phyloP scores from a whole-genome alignment of 2,888 invertebrate genomes.

The Acrobasis consociella region DNA sequence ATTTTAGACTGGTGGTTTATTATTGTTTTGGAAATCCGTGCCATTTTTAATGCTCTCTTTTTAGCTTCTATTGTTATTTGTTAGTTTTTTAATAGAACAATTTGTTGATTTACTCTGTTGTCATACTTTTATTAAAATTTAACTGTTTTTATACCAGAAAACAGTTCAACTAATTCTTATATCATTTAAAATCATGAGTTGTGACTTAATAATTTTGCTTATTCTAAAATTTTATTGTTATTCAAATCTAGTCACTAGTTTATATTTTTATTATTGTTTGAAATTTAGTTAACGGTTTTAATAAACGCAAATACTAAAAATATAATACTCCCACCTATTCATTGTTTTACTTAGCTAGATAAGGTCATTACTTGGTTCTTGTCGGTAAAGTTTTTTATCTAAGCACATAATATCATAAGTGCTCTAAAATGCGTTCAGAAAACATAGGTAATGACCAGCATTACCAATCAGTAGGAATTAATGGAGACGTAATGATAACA shows the following conservation, averaged over 20 bases:
- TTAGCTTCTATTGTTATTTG: conserved; percentile 3
- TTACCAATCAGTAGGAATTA: too few species aligned
- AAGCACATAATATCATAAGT: too few species aligned
- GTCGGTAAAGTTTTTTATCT: too few species aligned
- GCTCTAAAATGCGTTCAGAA: too few species aligned
- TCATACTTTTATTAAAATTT: neutral
- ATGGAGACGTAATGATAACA: too few species aligned
- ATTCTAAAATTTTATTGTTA: neutral
- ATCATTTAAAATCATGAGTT: neutral
- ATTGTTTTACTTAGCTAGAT: conserved; percentile 1
- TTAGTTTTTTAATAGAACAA: neutral
- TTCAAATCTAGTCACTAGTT: conserved; percentile 31
- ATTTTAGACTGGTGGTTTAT: neutral
- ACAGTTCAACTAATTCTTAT: too few species aligned
- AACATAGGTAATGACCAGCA: too few species aligned
- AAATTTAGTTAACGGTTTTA: neutral
- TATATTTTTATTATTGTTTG: neutral
- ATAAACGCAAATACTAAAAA: neutral
- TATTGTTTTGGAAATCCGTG: conserved; percentile 8
- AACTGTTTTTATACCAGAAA: too few species aligned
- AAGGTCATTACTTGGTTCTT: too few species aligned
- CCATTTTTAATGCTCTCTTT: conserved; percentile 16
- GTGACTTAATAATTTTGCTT: neutral
- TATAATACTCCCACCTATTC: neutral
- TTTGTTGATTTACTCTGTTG: conserved; percentile 1